Evolutionary conservation across 1,140 invertebrate species (phyloP), one percentile per base, ranked within the genome.

Genomic region (Caenorhabditis brenneri): DNA sequence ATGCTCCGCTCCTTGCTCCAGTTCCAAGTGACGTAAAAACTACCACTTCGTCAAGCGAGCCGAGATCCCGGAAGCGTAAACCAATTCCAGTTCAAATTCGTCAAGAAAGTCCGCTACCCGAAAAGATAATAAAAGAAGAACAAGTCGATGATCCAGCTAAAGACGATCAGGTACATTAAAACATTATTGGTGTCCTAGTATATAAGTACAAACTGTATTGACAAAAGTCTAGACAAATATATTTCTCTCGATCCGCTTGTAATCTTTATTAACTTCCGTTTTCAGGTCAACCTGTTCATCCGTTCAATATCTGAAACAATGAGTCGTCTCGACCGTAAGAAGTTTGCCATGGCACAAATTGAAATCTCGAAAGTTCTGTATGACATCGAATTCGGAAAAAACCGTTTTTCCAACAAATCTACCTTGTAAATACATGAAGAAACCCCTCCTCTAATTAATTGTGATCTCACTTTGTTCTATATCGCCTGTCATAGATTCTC

Each of bases 331-430:
- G 74, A 83, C 7, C 69, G 31, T 6, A 24, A 60, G 42, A 78
- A 65, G 24, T 83, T 83, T n/a, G 53, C 82, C 22, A 49, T 31
- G 24, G 74, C 82, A 3, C 48, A 74, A 12, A 9, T 83, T 3
- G 82, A 83, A 80, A 83, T 83, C 22, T 83, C 82, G 6, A 65
- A 65, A 29, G 69, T 83, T 9, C 24, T 83, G 22, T 79, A 58
- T 36, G 29, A 79, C 3, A 74, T 65, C 10, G 58, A 83, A 24
- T 79, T 79, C 16, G 69, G 74, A 60, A 74, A 69, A 42, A 74
- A 49, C 29, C 36, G 46, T 42, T 46, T 33, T n/a, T 3, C n/a
- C 24, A n/a, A 24, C 12, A 12, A 31, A 0, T 9, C n/a, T 24
- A 1, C 2, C 5, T 16, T 24, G 29, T 42, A 19, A 42, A 46